Evolutionary conservation across 2,888 invertebrate genomes (phyloP), one percentile per base, ranked within the genome.

Genomic region (Drosophila longiperda): DNA sequence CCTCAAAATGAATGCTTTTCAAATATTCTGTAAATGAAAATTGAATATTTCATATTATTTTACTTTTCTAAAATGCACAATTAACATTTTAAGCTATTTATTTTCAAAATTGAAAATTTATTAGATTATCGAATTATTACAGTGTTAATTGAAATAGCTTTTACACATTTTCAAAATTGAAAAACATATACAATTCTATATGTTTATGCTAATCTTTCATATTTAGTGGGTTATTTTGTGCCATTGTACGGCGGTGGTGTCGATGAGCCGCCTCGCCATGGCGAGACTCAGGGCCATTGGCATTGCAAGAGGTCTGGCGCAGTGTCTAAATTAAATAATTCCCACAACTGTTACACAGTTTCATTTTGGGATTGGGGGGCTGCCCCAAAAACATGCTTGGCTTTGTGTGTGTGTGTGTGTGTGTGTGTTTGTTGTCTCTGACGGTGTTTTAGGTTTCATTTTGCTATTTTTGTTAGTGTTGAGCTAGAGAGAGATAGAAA

Each of bases 291-390:
- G 77, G 76, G 76, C 66, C 80, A 55, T 69, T 68, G 78, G 77
- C 77, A 69, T 73, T 79, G 86, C 75, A 71, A 72, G 80, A 66
- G 78, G 73, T 78, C 80, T 80, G 71, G 80, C 82, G 80, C 80
- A 82, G 78, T 80, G 83, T 87, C 89, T 87, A 87, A 87, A 87
- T 87, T 87, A 87, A 87, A 87, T 87, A 89, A 87, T 87, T 87
- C 86, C 86, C 86, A 87, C 89, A 86, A 86, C 85, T 86, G 85
- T 87, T 86, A 86, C 89, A 84, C 82, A 73, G 82, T 82, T 75
- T 72, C 89, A 78, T 87, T 79, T 81, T 77, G 66, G 61, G 68
- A 69, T 53, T 62, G 54, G 53, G 55, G 58, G 50, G 20, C 32
- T 50, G 52, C 36, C 60, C 54, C 54, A 32, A 40, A 57, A 40